Evolutionary conservation across 2,888 invertebrate species (phyloP), one percentile per base, ranked within the genome.

Genomic region (Loripinus fragilis): DNA sequence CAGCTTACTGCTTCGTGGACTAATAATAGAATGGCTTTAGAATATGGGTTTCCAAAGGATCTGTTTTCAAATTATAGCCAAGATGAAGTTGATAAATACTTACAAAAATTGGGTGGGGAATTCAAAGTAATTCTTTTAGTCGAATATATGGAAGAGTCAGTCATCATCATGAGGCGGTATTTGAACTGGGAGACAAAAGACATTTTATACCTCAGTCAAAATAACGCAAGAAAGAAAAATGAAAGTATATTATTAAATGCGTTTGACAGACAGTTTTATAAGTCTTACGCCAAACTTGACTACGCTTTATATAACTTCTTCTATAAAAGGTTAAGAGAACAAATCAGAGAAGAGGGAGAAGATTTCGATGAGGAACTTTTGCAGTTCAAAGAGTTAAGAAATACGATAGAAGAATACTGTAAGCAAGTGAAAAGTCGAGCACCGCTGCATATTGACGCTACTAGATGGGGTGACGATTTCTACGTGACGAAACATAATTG

Each of bases 111-210:
- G 10, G 86, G 86, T 50, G 76, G 75, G 20, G 85, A 85, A 30
- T 88, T 89, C 71, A 52, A 81, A 38, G n/a, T 89, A 12, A 78
- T 89, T 2, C 50, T 89, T 7, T 80, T 89, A 10, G 81, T 80
- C 0, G 88, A 88, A 42, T 76, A 84, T 52, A 85, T 88, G 75
- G 85, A 88, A 41, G 88, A 89, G 74, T 88, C 88, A 0, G 28
- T 88, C 1, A 71, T 89, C 23, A 65, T 89, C 0, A 74, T 88
- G 74, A 80, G 83, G 33, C 75, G 89, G 28, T 50, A 72, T 0
- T 41, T 88, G 1, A 67, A 73, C 10, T 89, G 89, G 89, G 28
- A 75, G 8, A 75, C 85, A 2, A 70, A 81, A 60, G 89, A 89
- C 52, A 75, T 89, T 25, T n/a, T 89, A 1, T 89, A 81, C 48